Evolutionary conservation across 1,140 invertebrate genomes (phyloP), one percentile per base, ranked within the genome.

Genomic region (Chrysomallon squamiferum): DNA sequence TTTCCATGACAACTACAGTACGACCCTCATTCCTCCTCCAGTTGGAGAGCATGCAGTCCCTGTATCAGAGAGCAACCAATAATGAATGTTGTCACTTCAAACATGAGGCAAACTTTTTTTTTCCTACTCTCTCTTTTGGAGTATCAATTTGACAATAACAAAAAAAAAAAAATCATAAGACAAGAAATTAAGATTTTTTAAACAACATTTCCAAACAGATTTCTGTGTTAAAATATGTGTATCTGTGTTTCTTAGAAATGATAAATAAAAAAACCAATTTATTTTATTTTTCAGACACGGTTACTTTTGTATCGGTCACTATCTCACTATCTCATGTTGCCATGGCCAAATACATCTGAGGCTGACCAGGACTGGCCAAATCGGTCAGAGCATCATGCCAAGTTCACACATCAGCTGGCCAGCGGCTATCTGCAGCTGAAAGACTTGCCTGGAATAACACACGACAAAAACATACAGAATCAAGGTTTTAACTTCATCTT

Each of bases 291-390:
- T 11, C 75, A 89, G 87, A 85, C 88, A 20, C 86, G 87, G 69
- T 74, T 87, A 43, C 78, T 89, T 50, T 68, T 89, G 7, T 86
- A 87, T 62, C 79, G 88, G 57, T 85, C 88, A 3, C 81, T 90
- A 43, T 87, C 89, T 52, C 86, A 89, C 62, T 87, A 90, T 61
- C 75, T 90, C n/a, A 74, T 89, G 27, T 76, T 89, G 25, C 87
- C 88, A 0, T 89, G 87, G 86, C 84, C 86, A 13, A 85, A 83
- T 67, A 69, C 86, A 33, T 62, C 86, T 20, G 79, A 84, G 1
- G 54, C 59, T 29, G 80, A 88, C 20, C 88, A 89, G 65, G 76
- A 87, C 59, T 88, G 87, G 87, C 86, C 87, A 35, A 77, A 61
- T n/a, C 68, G 86, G 22, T 83, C 85, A 1, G 65, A 68, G 4